phyloP scores from a whole-genome alignment of 2,113 vertebrate species.

The Montifringilla adamsi region DNA sequence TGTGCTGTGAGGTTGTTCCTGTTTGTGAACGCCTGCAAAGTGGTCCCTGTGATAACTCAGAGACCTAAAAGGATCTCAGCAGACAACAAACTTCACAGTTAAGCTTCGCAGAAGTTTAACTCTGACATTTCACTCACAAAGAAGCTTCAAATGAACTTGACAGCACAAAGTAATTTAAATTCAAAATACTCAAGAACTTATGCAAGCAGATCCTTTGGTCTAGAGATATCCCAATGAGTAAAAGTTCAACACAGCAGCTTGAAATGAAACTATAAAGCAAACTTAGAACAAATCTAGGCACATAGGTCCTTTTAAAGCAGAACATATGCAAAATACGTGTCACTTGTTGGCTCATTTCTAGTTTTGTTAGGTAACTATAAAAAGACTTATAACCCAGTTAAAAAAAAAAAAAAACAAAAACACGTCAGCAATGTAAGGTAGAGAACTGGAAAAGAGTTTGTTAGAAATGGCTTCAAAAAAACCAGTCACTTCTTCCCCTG shows the following conservation, averaged over 20 bases:
- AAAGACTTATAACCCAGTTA: neutral
- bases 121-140: neutral
- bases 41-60: rapidly evolving
- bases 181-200: neutral
- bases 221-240: neutral
- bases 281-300: neutral
- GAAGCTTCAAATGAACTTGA: neutral
- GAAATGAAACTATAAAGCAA: neutral
- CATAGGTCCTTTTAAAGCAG: neutral
- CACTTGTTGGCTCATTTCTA: neutral
- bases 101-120: neutral
- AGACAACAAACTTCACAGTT: neutral
- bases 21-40: neutral
- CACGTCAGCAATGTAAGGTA: neutral
- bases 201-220: neutral
- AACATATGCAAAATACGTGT: neutral
- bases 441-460: neutral
- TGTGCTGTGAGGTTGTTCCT: rapidly evolving
- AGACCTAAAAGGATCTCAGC: neutral
- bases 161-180: neutral
- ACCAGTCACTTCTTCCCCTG: neutral
- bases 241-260: neutral
- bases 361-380: neutral
- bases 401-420: no score
- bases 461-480: neutral